These are phyloP conservation scores for Melanotaenia duboulayi DNA, from an alignment of 2,113 vertebrate genomes.

Conservation along the genomic window DNA sequence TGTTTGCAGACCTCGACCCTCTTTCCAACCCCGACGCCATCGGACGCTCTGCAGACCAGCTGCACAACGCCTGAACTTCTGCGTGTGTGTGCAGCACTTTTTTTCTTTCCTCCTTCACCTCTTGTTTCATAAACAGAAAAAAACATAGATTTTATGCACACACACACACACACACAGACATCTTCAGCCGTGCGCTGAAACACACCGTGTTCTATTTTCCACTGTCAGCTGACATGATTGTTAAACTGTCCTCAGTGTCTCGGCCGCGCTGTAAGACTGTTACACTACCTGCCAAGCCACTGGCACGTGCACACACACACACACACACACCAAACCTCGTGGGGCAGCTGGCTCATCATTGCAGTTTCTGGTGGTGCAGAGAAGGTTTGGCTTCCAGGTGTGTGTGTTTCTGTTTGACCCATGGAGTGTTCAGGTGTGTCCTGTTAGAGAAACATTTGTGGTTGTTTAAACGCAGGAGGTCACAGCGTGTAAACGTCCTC, in stretches of 20 bases:
- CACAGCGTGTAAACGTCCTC: too few relatives aligned
- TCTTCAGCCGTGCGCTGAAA: background rate
- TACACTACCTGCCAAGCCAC: slow-evolving; percentile 28
- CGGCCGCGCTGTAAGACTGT: slow-evolving; percentile 27
- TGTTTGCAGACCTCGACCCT: slow-evolving; percentile 87
- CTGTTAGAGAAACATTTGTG: too few relatives aligned
- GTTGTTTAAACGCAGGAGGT: too few relatives aligned
- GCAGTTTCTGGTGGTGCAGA: slow-evolving; percentile 1
- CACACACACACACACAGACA: background rate
- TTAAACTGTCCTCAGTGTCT: background rate
- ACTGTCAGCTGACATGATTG: background rate
- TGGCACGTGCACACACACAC: slow-evolving; percentile 14
- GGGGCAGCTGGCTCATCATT: background rate
- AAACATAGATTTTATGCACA: background rate
- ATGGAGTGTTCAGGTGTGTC: slow-evolving; percentile 39
- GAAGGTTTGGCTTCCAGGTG: slow-evolving; percentile 3
- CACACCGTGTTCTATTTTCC: background rate
- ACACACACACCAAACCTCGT: too few relatives aligned
- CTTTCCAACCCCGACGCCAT: slow-evolving; percentile 87
- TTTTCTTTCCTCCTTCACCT: slow-evolving; percentile 15
- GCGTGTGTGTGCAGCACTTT: background rate
- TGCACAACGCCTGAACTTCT: slow-evolving; percentile 81
- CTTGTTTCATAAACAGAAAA: slow-evolving; percentile 22
- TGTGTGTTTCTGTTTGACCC: background rate
- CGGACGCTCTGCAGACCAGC: slow-evolving; percentile 83